phyloP scores from a whole-genome alignment of 2,888 invertebrate species.

The Merodon equestris region DNA sequence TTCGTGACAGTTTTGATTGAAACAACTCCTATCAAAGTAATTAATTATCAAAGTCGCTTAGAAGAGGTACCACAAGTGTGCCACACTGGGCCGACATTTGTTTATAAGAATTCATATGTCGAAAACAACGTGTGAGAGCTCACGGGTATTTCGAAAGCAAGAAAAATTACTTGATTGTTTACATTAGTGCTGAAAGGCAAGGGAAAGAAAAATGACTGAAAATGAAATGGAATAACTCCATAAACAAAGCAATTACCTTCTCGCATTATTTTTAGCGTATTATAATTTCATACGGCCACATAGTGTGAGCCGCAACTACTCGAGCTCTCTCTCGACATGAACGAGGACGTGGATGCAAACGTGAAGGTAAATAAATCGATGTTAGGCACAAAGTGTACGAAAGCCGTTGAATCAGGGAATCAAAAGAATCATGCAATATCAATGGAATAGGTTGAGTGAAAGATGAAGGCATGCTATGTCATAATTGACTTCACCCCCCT shows the following conservation, averaged over 20 bases:
- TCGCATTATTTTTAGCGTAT: not conserved
- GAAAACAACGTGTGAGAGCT: no score
- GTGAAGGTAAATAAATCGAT: no score
- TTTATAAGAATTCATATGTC: not conserved
- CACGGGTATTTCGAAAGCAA: not conserved
- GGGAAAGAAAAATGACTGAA: not conserved
- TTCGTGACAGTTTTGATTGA: no score
- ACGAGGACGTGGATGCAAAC: no score
- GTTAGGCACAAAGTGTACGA: no score
- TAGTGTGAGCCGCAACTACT: no score
- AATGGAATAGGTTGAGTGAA: constrained; percentile 1
- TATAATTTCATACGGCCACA: not conserved
- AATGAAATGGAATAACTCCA: not conserved
- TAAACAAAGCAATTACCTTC: constrained; percentile 28
- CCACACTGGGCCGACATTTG: not conserved
- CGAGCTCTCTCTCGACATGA: no score
- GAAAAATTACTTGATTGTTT: not conserved
- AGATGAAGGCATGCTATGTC: not conserved
- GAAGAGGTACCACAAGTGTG: not conserved
- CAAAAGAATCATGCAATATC: constrained; percentile 25
- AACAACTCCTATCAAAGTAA: no score
- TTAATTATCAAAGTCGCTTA: no score
- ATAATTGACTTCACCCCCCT: constrained; percentile 30
- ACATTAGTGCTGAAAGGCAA: not conserved
- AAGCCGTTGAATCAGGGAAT: constrained; percentile 9